These are phyloP conservation scores for Aporophyla lueneburgensis DNA, from an alignment of 2,888 invertebrate species.

Conservation along the genomic window DNA sequence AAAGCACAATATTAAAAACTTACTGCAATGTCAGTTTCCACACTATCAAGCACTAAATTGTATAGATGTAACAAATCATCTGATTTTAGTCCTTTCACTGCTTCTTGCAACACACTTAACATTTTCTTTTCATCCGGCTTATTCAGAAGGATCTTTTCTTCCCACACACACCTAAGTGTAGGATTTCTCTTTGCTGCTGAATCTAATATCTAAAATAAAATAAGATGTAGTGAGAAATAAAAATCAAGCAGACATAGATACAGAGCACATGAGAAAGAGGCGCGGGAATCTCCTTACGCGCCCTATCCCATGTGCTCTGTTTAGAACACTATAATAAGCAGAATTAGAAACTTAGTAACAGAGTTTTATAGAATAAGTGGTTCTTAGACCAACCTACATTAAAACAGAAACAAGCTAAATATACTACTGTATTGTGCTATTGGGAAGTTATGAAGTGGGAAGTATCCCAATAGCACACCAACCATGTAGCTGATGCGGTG, in stretches of 20 bases:
- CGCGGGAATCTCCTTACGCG: too few relatives aligned
- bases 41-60: conserved; percentile 81
- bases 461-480: neutral
- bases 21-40: conserved; percentile 79
- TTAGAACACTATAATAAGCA: neutral
- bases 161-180: conserved; percentile 79
- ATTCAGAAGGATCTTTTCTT: conserved; percentile 79
- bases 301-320: too few relatives aligned
- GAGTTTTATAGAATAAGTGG: too few relatives aligned
- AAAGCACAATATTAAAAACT: conserved; percentile 62
- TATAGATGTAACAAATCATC: conserved; percentile 81
- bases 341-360: neutral
- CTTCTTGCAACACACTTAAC: conserved; percentile 79
- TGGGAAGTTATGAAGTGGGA: too few relatives aligned
- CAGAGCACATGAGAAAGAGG: too few relatives aligned
- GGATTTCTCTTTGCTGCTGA: conserved; percentile 77
- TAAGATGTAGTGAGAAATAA: neutral
- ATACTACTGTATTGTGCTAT: too few relatives aligned
- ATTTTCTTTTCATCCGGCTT: conserved; percentile 83
- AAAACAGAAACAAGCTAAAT: neutral
- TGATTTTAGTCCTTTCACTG: conserved; percentile 77
- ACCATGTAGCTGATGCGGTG: neutral
- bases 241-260: neutral
- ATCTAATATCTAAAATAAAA: conserved; percentile 80
- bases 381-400: neutral